Base-by-base conservation (phyloP, 2,113 vertebrate genomes). In the Hippocampus barbouri region DNA sequence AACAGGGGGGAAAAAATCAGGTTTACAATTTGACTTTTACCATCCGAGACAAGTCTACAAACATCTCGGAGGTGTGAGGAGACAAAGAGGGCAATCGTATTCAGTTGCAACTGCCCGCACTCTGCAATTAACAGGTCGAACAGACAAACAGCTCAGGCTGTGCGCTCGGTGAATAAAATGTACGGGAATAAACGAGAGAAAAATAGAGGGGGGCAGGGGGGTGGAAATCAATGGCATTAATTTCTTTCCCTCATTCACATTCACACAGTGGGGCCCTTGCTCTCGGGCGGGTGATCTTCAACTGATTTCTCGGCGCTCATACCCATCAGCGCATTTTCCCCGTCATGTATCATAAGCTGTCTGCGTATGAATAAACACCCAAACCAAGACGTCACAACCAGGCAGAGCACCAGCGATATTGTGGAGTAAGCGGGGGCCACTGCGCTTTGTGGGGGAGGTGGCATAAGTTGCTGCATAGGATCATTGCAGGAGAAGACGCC, bases 211-310 rank as follows among this genome's bases (percentile, higher is more conserved):
- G 23, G 51, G 54, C 4, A 34, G 40, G 21, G 51, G 61, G 45
- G 49, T 34, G 66, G 65, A 57, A 71, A 68, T 78, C 79, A 77
- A 72, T 41, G 56, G 66, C 75, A 82, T 89, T 88, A 79, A 89
- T 88, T 89, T 87, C 73, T 69, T 76, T 47, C 54, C 83, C 82
- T 84, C 86, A 89, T 90, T 91, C 87, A 85, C 80, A 90, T 91
- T 91, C 88, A 88, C 73, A 27, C 21, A n/a, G 68, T 18, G 63
- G 78, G 73, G 74, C 87, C 75, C 87, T 90, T 70, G 59, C 88
- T 89, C 83, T 81, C 70, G 70, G 77, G 78, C 3, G 74, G 81
- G 75, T 83, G 88, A 91, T 91, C 81, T 80, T 77, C 77, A 91
- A 89, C 85, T 82, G 80, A 91, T 90, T 87, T 81, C 83, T 80